Conservation (phyloP, 30 jellyfish, hydroid and myxozoan species). For the Sanderia malayensis region DNA sequence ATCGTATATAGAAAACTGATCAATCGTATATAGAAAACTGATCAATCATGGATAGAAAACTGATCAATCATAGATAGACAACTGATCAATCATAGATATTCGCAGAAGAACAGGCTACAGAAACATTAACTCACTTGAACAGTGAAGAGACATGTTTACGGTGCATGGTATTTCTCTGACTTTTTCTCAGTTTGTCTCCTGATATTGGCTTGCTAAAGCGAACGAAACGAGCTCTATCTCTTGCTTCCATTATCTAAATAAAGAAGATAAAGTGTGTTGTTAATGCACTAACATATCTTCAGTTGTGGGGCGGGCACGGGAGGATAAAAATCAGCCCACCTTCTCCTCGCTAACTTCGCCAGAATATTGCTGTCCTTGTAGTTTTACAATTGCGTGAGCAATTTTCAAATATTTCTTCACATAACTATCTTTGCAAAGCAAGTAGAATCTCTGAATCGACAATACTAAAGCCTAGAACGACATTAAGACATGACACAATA, state of each 20-base stretch:
- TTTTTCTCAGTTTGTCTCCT: conserved; percentile 24
- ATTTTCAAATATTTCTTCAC: background rate
- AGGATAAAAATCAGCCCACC: too few relatives aligned
- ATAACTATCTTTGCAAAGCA: background rate
- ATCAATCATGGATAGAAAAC: background rate
- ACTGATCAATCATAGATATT: background rate
- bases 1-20: background rate
- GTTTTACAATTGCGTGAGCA: too few relatives aligned
- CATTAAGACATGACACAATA: too few relatives aligned
- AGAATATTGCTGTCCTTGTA: too few relatives aligned
- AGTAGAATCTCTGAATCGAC: background rate
- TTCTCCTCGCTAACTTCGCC: too few relatives aligned
- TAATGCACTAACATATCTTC: too few relatives aligned
- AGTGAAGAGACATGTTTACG: conserved; percentile 1
- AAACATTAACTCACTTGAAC: conserved; percentile 13
- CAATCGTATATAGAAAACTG: background rate
- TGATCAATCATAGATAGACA: background rate
- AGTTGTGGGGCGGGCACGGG: too few relatives aligned
- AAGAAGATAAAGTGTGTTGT: too few relatives aligned
- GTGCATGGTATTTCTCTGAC: conserved; percentile 9
- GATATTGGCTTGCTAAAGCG: conserved; percentile 58
- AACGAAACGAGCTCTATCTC: conserved; percentile 66
- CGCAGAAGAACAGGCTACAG: background rate
- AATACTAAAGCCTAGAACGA: background rate
- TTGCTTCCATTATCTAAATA: conserved; percentile 60